phyloP scores from a whole-genome alignment of 2,113 vertebrate species.

The Damaliscus lunatus region DNA sequence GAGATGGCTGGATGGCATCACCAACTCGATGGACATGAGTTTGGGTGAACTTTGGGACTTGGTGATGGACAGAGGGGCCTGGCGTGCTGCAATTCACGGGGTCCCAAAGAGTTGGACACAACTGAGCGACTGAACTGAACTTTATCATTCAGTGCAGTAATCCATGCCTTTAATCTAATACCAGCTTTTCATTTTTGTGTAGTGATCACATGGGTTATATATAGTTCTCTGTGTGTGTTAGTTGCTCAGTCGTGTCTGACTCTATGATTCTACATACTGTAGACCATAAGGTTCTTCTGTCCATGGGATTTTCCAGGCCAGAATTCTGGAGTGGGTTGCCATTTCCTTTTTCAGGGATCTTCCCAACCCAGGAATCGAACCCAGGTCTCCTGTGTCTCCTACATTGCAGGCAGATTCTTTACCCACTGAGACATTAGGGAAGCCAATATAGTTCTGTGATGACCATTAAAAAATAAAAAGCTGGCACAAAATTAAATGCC shows the following conservation, averaged over 20 bases:
- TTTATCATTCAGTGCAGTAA: too few relatives aligned
- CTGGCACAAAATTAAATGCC: background rate
- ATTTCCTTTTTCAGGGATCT: background rate
- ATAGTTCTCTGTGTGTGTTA: background rate
- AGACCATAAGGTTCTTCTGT: background rate
- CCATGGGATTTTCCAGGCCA: background rate
- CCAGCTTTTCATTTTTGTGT: background rate
- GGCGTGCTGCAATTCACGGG: too few relatives aligned
- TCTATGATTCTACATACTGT: background rate
- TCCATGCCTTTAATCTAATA: background rate
- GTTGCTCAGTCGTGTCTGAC: background rate
- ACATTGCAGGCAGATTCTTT: background rate
- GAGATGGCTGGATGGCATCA: too few relatives aligned
- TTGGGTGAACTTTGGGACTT: accelerated
- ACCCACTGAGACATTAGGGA: background rate
- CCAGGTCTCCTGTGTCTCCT: background rate
- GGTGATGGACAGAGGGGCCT: too few relatives aligned
- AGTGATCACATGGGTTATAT: background rate
- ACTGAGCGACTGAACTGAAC: too few relatives aligned
- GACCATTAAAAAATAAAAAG: background rate
- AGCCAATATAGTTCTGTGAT: background rate
- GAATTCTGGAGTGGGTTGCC: background rate
- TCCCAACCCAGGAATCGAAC: background rate
- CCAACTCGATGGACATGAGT: too few relatives aligned
- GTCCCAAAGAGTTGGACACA: accelerated